Evolutionary conservation across 2,888 invertebrate genomes (phyloP).

Genomic region (Tenodera sinensis): DNA sequence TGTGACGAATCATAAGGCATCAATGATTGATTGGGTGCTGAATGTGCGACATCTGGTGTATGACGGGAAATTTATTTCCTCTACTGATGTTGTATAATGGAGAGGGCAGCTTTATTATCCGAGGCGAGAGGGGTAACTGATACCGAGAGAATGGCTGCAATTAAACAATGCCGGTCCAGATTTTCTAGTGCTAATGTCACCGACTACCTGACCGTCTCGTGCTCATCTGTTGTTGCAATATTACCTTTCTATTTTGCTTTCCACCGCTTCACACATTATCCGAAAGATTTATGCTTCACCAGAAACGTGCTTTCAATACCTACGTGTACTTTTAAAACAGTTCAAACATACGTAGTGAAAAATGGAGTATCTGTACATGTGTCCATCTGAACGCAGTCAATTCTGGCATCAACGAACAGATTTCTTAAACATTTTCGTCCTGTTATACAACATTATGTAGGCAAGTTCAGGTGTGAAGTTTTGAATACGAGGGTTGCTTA

Average conservation of each 20-base stretch:
- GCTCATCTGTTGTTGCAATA: background rate
- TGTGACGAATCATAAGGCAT: conserved; percentile 1
- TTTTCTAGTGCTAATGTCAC: background rate
- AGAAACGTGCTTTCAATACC: too few species aligned
- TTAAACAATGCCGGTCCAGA: background rate
- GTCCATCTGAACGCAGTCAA: too few species aligned
- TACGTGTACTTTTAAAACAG: too few species aligned
- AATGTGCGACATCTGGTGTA: conserved; percentile 11
- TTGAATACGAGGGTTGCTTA: too few species aligned
- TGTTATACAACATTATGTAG: too few species aligned
- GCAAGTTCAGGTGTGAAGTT: too few species aligned
- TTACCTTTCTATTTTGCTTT: background rate
- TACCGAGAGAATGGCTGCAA: background rate
- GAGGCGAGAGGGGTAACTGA: background rate
- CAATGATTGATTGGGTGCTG: conserved; percentile 6
- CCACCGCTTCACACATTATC: too few species aligned
- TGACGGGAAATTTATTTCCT: conserved; percentile 7
- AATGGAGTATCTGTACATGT: too few species aligned
- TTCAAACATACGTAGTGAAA: too few species aligned
- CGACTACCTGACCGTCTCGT: background rate
- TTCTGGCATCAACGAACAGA: too few species aligned
- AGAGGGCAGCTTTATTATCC: background rate
- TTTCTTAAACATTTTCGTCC: too few species aligned
- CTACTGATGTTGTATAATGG: background rate
- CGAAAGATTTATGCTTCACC: too few species aligned